Conservation (phyloP, 2,888 invertebrate genomes). For the Rhingia rostrata region DNA sequence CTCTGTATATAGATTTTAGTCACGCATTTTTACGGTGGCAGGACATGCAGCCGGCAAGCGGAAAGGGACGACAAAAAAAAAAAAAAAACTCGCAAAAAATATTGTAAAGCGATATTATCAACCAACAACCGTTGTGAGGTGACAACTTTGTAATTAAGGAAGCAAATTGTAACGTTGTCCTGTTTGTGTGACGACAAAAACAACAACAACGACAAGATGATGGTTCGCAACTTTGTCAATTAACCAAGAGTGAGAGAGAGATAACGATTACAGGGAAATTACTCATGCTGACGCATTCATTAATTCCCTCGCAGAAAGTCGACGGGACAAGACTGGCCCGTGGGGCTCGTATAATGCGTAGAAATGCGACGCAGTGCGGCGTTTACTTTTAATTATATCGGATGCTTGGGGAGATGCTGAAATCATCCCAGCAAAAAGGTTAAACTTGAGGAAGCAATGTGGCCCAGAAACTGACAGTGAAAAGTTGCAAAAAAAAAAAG, state of each 20-base stretch:
- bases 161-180: constrained; percentile 59
- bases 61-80: background rate
- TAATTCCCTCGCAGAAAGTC: constrained; percentile 44
- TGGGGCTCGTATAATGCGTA: constrained; percentile 7
- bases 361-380: constrained; percentile 20
- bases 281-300: constrained; percentile 66
- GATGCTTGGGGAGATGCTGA: background rate
- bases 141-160: constrained; percentile 67
- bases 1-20: constrained; percentile 61
- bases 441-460: too few relatives aligned
- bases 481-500: too few relatives aligned
- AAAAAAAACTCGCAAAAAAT: background rate
- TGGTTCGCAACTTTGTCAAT: constrained; percentile 64
- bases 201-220: constrained; percentile 39
- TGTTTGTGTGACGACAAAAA: constrained; percentile 25
- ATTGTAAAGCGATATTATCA: constrained; percentile 57
- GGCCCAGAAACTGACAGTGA: too few relatives aligned
- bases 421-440: too few relatives aligned
- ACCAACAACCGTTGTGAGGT: constrained; percentile 39
- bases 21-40: constrained; percentile 47
- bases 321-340: constrained; percentile 21
- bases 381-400: constrained; percentile 44
- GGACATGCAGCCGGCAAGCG: background rate
- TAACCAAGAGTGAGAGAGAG: constrained; percentile 36
- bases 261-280: constrained; percentile 62